These are phyloP conservation scores for Aphelocoma californica DNA, from an alignment of 2,797 vertebrate genomes.

Conservation along the genomic window DNA sequence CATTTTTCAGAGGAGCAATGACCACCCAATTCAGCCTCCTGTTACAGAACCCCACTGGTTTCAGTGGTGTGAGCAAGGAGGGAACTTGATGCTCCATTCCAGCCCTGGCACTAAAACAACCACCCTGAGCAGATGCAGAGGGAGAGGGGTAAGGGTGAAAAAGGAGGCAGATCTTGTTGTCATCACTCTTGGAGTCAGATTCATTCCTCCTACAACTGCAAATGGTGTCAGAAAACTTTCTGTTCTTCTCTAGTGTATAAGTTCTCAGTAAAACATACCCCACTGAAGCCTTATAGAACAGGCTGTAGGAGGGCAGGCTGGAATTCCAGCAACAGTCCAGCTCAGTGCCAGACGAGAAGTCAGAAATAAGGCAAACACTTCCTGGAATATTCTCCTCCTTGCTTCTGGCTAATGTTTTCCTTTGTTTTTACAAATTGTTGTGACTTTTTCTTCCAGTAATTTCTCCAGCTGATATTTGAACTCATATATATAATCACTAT, in stretches of 20 bases:
- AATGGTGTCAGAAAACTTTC: background rate
- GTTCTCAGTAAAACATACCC: background rate
- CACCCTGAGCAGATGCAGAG: background rate
- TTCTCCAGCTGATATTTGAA: background rate
- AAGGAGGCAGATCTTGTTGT: background rate
- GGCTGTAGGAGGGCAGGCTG: background rate
- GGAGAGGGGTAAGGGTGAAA: background rate
- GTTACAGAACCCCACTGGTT: background rate
- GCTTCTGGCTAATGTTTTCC: background rate
- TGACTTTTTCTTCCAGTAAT: background rate
- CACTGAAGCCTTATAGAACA: rapidly evolving
- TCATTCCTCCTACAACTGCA: background rate
- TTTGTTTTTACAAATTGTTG: background rate
- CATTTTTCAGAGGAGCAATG: background rate
- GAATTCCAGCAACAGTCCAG: background rate
- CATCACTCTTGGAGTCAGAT: background rate
- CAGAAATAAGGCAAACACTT: background rate
- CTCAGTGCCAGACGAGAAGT: background rate
- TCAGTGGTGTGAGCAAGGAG: background rate
- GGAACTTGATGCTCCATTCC: background rate
- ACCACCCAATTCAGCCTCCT: background rate
- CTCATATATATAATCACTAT: background rate
- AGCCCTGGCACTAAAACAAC: background rate
- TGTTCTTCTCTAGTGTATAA: background rate
- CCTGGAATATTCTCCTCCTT: background rate